Percentiles rank a stretch among this genome's conserved stretches.
phyloP scores from a whole-genome alignment of 2,113 vertebrate genomes.

The Ctenomys sociabilis region DNA sequence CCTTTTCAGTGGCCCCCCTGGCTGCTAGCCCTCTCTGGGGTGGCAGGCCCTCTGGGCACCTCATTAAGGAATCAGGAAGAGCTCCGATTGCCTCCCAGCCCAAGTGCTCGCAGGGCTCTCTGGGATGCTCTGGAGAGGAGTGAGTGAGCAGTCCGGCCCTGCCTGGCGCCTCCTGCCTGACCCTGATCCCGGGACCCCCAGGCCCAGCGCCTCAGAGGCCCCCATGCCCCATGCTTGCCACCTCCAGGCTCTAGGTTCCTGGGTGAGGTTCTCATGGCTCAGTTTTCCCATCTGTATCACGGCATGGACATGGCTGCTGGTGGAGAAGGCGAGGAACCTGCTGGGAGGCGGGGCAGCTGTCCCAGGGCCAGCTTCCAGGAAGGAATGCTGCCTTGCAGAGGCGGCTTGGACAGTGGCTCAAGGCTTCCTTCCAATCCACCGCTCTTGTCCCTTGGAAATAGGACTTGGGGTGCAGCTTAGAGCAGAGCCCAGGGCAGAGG shows the following conservation, averaged over 20 bases:
- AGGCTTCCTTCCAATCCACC: background rate
- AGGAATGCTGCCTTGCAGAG: fast-evolving
- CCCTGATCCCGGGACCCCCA: fast-evolving
- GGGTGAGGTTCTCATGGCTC: background rate
- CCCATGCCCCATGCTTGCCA: background rate
- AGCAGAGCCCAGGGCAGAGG: too few species aligned
- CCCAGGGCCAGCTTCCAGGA: background rate
- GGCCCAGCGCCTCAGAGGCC: background rate
- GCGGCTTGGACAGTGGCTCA: fast-evolving
- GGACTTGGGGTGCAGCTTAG: background rate
- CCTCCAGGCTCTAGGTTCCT: background rate
- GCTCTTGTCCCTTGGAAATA: background rate
- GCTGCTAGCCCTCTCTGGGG: background rate
- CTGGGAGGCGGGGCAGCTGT: fast-evolving
- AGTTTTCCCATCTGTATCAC: background rate
- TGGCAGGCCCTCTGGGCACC: background rate
- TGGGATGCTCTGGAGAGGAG: background rate
- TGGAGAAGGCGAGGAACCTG: background rate
- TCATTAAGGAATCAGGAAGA: background rate
- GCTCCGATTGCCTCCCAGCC: background rate
- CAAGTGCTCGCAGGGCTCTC: background rate
- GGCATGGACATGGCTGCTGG: background rate
- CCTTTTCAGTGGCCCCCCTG: background rate
- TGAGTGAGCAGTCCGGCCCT: fast-evolving
- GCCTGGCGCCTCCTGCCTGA: background rate